These are phyloP conservation scores for Anagyrus pseudococci DNA, from an alignment of 2,888 invertebrate genomes.

Conservation along the genomic window DNA sequence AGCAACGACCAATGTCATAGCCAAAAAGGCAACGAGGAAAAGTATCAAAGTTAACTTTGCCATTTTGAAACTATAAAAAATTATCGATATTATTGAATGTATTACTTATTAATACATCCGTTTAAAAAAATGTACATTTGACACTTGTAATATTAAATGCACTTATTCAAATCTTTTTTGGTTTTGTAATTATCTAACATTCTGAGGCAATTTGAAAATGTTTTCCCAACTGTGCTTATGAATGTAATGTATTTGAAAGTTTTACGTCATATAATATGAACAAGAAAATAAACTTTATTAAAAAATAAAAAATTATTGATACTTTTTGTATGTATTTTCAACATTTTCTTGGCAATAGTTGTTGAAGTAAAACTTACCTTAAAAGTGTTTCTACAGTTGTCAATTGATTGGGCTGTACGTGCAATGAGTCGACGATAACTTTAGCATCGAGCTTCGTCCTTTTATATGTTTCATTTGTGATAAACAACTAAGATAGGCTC, in stretches of 20 bases:
- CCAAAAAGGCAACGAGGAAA: constrained; percentile 13
- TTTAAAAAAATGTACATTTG: neutral
- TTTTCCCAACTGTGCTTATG: no score
- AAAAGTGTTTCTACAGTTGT: neutral
- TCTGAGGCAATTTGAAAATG: no score
- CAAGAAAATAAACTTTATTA: no score
- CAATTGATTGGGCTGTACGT: no score
- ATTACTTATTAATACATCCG: neutral
- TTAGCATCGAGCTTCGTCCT: neutral
- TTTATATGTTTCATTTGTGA: constrained; percentile 15
- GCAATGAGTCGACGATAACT: neutral
- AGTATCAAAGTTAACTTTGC: constrained; percentile 8
- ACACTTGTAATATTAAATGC: neutral
- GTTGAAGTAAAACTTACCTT: no score
- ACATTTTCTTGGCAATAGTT: no score
- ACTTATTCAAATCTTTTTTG: no score
- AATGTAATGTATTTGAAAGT: no score
- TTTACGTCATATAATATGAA: no score
- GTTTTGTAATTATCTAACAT: no score
- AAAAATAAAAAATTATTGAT: no score
- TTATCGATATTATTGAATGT: neutral
- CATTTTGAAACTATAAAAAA: constrained; percentile 14
- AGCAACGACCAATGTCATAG: neutral
- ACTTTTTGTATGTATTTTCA: no score
- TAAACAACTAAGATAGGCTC: neutral